Evolutionary conservation across 2,888 invertebrate genomes (phyloP), one percentile per base, ranked within the genome.

Genomic region (Serripes groenlandicus): DNA sequence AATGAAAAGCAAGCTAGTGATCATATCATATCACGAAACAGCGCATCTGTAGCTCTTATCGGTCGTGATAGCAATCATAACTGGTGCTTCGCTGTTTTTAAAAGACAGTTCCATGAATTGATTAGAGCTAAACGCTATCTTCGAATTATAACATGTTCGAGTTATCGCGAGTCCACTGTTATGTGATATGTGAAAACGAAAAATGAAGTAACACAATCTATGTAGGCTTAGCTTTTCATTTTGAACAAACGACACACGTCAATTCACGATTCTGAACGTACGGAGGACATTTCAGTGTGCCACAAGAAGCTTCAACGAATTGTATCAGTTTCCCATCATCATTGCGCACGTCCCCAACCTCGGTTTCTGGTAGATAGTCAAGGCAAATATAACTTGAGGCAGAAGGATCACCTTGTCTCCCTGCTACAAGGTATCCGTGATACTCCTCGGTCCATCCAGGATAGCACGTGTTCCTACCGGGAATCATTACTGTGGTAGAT

Each of bases 391-490:
- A 71, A 34, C 56, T 71, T 28, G 71, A 56, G 3, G 71, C 54
- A 4, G 56, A 30, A 3, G 54, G 5, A 26, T 56, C 30, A 3
- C 1, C 3, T 23, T 56, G 18, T 23, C 30, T 11, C 15, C 71
- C 71, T 5, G 71, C 30, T 0, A 49, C 56, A 54, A 87, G 70
- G 68, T 83, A 85, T n/a, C 87, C 87, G 15, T 42, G n/a, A 56
- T 87, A 87, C 62, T 87, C 85, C 21, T 71, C 26, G 9, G 42
- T 79, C 85, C 87, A 87, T n/a, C 87, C 87, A 1, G 35, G 60
- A 21, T 76, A 72, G 66, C 85, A 87, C 30, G n/a, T 26, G 15
- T 62, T 75, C 49, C 75, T 42, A 11, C 74, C 87, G 5, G 87
- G 87, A 23, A 87, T 60, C 87, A 87, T 87, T 42, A 85, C n/a